Percentiles rank a stretch among this genome's conserved stretches.
These are phyloP conservation scores for Doryteuthis pealeii DNA, from an alignment of 1,140 invertebrate genomes.

Conservation along the genomic window DNA sequence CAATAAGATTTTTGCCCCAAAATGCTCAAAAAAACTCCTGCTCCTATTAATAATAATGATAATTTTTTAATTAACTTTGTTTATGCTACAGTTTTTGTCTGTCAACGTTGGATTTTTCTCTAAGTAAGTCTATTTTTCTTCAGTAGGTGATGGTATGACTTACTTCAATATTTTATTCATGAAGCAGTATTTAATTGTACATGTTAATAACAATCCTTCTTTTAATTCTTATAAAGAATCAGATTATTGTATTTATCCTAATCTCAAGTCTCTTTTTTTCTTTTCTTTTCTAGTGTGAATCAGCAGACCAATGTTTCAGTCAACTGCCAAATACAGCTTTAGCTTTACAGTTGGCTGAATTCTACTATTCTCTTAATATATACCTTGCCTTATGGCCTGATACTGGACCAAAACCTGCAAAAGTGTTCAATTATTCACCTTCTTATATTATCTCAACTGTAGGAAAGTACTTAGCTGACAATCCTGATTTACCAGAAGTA, in stretches of 20 bases:
- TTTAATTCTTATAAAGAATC: too few relatives aligned
- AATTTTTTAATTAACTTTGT: conserved; percentile 1
- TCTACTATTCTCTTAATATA: conserved; percentile 57
- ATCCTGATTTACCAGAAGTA: conserved; percentile 30
- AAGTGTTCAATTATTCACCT: conserved; percentile 43
- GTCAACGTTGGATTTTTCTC: too few relatives aligned
- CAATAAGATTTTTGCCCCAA: too few relatives aligned
- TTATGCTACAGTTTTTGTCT: not conserved
- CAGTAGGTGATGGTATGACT: too few relatives aligned
- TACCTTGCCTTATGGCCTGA: conserved; percentile 37
- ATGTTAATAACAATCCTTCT: too few relatives aligned
- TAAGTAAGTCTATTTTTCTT: too few relatives aligned
- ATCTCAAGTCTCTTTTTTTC: too few relatives aligned
- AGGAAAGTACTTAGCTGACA: conserved; percentile 30
- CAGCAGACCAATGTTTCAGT: conserved; percentile 49
- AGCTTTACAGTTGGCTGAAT: conserved; percentile 52
- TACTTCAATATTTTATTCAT: too few relatives aligned
- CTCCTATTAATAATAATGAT: too few relatives aligned
- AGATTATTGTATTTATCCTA: too few relatives aligned
- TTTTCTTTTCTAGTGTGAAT: conserved; percentile 11
- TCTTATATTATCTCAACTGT: conserved; percentile 41
- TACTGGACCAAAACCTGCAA: conserved; percentile 23
- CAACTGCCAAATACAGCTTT: conserved; percentile 49
- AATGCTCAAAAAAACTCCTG: too few relatives aligned
- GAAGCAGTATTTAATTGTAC: too few relatives aligned